phyloP scores from a whole-genome alignment of 1,140 invertebrate genomes.

The Megalonaias nervosa region DNA sequence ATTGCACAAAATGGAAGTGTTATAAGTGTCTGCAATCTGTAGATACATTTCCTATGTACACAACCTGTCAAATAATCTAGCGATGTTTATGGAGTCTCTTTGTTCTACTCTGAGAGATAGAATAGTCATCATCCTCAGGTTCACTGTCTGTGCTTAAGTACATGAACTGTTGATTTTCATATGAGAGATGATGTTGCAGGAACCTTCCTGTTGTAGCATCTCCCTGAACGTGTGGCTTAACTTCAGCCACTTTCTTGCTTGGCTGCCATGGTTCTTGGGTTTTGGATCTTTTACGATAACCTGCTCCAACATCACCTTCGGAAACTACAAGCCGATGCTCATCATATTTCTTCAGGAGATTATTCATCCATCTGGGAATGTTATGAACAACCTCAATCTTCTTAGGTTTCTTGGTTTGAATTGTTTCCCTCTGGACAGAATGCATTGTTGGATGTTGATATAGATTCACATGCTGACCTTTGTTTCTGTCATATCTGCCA shows the following conservation, averaged over 20 bases:
- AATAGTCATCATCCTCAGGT: constrained; percentile 17
- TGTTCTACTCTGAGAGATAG: neutral
- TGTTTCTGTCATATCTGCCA: constrained; percentile 11
- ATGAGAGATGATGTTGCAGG: constrained; percentile 8
- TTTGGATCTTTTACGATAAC: constrained; percentile 13
- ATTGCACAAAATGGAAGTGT: too few species aligned
- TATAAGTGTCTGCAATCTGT: too few species aligned
- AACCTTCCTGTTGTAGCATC: constrained; percentile 18
- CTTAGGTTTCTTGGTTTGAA: neutral
- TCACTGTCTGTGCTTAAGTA: constrained; percentile 11
- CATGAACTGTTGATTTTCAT: constrained; percentile 20
- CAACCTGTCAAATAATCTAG: too few species aligned
- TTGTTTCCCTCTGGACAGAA: constrained; percentile 20
- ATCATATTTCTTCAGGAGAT: constrained; percentile 30
- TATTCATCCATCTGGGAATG: constrained; percentile 38
- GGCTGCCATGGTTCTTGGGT: constrained; percentile 11
- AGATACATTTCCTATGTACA: too few species aligned
- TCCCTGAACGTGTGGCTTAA: constrained; percentile 26
- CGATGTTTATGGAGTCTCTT: too few species aligned
- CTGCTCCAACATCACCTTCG: constrained; percentile 17
- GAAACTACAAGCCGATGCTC: constrained; percentile 14
- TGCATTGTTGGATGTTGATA: constrained; percentile 10
- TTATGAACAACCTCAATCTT: neutral
- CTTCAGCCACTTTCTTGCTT: constrained; percentile 18
- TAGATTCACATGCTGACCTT: too few species aligned